Conservation (phyloP, 2,888 invertebrate species). For the Drosophila stalkeri region DNA sequence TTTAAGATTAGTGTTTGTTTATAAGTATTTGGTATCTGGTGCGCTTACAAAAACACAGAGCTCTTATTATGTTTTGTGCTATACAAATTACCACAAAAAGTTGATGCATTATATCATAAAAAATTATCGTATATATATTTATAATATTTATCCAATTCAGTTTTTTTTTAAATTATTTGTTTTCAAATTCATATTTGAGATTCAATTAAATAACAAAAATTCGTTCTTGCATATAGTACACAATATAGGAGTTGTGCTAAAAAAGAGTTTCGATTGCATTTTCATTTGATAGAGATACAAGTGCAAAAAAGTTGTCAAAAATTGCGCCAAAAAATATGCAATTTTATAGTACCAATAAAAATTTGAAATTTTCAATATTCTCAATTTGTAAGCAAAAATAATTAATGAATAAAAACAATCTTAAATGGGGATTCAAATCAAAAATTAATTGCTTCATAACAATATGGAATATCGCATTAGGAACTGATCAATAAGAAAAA, state of each 20-base stretch:
- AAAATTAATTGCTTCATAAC: background rate
- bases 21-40: conserved; percentile 48
- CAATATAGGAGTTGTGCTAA: conserved; percentile 75
- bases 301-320: conserved; percentile 82
- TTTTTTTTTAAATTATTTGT: conserved; percentile 38
- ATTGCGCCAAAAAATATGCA: conserved; percentile 84
- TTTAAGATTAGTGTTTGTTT: conserved; percentile 25
- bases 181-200: conserved; percentile 45
- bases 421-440: conserved; percentile 1
- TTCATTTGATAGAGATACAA: conserved; percentile 63
- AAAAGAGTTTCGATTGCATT: conserved; percentile 42
- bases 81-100: conserved; percentile 83
- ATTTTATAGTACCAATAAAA: conserved; percentile 78
- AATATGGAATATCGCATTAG: too few species aligned
- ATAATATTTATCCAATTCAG: conserved; percentile 45
- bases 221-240: conserved; percentile 68
- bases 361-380: conserved; percentile 29
- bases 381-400: conserved; percentile 26
- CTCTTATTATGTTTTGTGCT: conserved; percentile 68
- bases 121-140: conserved; percentile 66
- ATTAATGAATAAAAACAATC: conserved; percentile 2
- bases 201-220: conserved; percentile 69
- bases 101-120: conserved; percentile 71
- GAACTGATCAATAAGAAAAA: background rate
- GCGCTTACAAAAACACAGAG: conserved; percentile 77